Base-by-base conservation (phyloP, 2,113 vertebrate genomes). In the Rhinogobius similis region DNA sequence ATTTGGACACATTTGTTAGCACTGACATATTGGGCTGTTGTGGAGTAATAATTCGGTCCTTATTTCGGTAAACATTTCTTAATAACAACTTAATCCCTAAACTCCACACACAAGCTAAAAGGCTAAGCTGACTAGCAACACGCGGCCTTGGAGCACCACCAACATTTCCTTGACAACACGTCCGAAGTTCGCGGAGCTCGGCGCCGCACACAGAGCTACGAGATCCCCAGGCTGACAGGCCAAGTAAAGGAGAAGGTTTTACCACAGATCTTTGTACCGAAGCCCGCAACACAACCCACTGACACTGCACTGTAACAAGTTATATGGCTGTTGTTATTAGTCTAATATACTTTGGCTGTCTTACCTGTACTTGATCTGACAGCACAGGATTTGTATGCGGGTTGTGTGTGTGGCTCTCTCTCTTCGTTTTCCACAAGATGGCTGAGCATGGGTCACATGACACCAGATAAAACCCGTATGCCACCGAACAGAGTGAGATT, bases 361-460 rank as follows among this genome's bases (percentile, higher is more conserved):
- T 93, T 94, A 94, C 93, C 93, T 93, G 89, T 82, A 84, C 88
- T 93, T 88, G 87, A 81, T 92, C 77, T 93, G 92, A 94, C 93
- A 94, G 92, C 89, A 89, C 88, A 89, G 77, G 91, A 86, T 92
- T 93, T 92, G 89, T 92, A 85, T 91, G 84, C 92, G 89, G 91
- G 84, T 87, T 89, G 84, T 87, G 83, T 88, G 74, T 87, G 62
- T 63, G 62, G 21, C 72, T 56, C 70, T 69, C 73, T 86, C 85
- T 77, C 77, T 77, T 58, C 86, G 88, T 72, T 90, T 87, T 92
- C 87, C 91, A 93, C 92, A 94, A 94, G 93, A 94, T 94, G 93
- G 92, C 92, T 91, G 92, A 88, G 83, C 58, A n/a, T 8, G 10
- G 67, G 88, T 94, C 92, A 94, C 92, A 76, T 94, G 93, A 94